Evolutionary conservation across 2,888 invertebrate genomes (phyloP).

Genomic region (Ypsolopha sequella): DNA sequence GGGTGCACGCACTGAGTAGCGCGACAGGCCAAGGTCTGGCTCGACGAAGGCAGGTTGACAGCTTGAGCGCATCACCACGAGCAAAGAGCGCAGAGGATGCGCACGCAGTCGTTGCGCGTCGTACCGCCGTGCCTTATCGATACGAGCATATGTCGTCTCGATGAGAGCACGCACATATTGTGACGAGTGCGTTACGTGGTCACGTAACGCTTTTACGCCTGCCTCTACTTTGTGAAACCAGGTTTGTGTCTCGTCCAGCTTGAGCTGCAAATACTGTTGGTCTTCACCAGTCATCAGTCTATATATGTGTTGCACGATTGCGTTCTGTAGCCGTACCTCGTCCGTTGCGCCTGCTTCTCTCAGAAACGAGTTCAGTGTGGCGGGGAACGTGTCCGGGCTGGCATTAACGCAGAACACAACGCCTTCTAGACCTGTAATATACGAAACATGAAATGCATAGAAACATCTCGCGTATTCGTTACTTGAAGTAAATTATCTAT

Average conservation of each 20-base stretch:
- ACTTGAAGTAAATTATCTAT: not conserved
- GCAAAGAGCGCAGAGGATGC: conserved; percentile 18
- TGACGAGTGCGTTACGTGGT: conserved; percentile 21
- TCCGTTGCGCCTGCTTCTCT: conserved; percentile 18
- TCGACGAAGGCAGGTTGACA: not conserved
- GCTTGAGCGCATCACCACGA: conserved; percentile 22
- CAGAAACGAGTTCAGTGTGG: conserved; percentile 14
- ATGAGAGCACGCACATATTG: conserved; percentile 30
- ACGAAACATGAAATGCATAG: not conserved
- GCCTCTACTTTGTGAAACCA: conserved; percentile 23
- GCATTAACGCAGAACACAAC: conserved; percentile 37
- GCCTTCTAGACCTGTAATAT: conserved; percentile 27
- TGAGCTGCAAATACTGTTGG: conserved; percentile 8
- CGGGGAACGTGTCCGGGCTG: conserved; percentile 25
- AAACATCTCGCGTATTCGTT: not conserved
- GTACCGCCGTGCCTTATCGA: conserved; percentile 17
- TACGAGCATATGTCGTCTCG: conserved; percentile 22
- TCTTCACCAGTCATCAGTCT: conserved; percentile 20
- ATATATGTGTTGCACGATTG: conserved; percentile 31
- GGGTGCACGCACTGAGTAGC: conserved; percentile 20
- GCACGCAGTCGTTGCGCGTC: conserved; percentile 7
- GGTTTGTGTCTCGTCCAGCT: conserved; percentile 7
- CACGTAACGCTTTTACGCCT: conserved; percentile 19
- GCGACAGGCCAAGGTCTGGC: conserved; percentile 12
- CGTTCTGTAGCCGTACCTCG: conserved; percentile 27